These are phyloP conservation scores for Suricata suricatta DNA, from an alignment of 2,113 vertebrate species.

Conservation along the genomic window DNA sequence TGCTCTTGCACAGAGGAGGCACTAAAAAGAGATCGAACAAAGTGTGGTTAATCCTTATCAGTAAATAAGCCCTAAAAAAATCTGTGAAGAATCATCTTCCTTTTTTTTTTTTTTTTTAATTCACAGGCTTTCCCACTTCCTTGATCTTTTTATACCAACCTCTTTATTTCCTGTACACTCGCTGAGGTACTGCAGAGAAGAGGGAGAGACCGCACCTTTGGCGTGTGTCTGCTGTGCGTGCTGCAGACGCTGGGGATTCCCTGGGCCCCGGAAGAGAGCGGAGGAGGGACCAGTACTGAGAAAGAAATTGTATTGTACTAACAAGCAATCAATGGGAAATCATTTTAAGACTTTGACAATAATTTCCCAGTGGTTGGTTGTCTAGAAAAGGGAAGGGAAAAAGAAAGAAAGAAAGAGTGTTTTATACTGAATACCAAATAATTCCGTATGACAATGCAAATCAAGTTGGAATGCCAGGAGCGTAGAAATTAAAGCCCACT, in stretches of 20 bases:
- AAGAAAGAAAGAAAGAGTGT: not conserved
- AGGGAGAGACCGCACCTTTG: not conserved
- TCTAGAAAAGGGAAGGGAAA: not conserved
- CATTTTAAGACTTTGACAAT: slow-evolving; percentile 64
- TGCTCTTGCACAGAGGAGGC: not conserved
- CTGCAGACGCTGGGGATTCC: not conserved
- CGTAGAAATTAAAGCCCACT: slow-evolving; percentile 68
- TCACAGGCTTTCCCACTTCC: not conserved
- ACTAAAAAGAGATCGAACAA: not conserved
- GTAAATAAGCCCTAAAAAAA: not conserved
- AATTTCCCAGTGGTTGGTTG: slow-evolving; percentile 72
- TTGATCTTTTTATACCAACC: not conserved
- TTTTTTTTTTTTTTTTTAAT: not conserved
- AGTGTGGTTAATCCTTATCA: not conserved
- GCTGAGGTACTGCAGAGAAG: not conserved
- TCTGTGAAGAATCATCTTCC: not conserved
- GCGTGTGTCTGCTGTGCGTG: not conserved
- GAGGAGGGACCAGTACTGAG: not conserved
- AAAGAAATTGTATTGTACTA: slow-evolving; percentile 65
- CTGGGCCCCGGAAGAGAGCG: not conserved
- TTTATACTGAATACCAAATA: slow-evolving; percentile 71
- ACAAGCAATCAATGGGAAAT: slow-evolving; percentile 70
- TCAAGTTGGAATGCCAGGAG: slow-evolving; percentile 62
- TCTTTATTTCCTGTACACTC: not conserved
- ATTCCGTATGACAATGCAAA: slow-evolving; percentile 71